A percentile compares a stretch with the other conserved stretches of the same genome.
Conservation (phyloP, 1,140 invertebrate genomes). For the Heliconius eleuchia region DNA sequence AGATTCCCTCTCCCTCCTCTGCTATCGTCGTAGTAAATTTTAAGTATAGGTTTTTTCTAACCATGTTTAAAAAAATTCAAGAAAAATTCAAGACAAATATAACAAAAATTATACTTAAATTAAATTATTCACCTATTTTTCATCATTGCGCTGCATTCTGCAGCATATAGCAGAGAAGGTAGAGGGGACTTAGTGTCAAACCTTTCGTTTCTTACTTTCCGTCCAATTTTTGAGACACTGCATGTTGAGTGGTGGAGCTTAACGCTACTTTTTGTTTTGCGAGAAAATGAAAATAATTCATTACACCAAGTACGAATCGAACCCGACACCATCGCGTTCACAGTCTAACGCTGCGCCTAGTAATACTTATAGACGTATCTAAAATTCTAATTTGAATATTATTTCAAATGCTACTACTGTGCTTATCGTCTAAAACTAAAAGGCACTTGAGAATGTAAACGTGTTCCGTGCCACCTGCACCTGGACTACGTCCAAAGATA, state of each 20-base stretch:
- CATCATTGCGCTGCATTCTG: not conserved
- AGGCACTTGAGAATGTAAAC: constrained; percentile 29
- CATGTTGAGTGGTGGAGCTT: not conserved
- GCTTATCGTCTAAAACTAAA: constrained; percentile 23
- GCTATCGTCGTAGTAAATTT: too few species aligned
- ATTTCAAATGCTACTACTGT: not conserved
- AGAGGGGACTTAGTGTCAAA: not conserved
- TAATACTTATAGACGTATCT: not conserved
- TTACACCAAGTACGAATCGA: too few species aligned
- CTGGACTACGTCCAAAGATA: constrained; percentile 34
- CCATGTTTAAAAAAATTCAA: too few species aligned
- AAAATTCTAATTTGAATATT: constrained; percentile 3
- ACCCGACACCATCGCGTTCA: too few species aligned
- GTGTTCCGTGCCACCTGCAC: constrained; percentile 28
- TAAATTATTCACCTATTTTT: not conserved
- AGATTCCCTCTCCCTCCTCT: too few species aligned
- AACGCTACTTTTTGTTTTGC: too few species aligned
- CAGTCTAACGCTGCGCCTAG: too few species aligned
- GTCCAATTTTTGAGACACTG: not conserved
- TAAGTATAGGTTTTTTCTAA: too few species aligned
- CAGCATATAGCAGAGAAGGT: not conserved
- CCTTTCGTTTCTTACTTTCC: not conserved
- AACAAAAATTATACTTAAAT: not conserved
- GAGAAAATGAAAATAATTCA: too few species aligned
- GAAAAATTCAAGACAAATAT: too few species aligned